These are phyloP conservation scores for Brachionus rotundiformis DNA, from an alignment of 1,140 invertebrate species.

Conservation along the genomic window DNA sequence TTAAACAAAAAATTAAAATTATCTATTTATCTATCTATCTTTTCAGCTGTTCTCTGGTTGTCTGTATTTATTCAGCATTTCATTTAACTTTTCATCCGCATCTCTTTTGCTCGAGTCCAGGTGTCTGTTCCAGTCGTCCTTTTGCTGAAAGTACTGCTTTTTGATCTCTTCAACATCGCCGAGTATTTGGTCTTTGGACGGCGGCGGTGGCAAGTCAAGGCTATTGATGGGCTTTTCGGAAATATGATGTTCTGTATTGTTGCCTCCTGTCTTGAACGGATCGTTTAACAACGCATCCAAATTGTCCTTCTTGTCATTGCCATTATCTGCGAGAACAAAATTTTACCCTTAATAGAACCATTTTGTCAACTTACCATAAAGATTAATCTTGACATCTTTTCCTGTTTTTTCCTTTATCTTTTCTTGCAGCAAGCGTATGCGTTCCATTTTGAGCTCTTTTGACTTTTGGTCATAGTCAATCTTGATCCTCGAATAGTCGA, in stretches of 20 bases:
- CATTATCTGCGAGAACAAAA: background rate
- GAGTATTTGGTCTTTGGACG: constrained; percentile 49
- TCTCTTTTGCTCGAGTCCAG: constrained; percentile 45
- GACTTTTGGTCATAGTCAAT: constrained; percentile 49
- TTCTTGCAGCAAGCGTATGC: constrained; percentile 31
- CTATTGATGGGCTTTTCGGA: constrained; percentile 29
- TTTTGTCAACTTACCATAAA: constrained; percentile 47
- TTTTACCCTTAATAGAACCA: too few species aligned
- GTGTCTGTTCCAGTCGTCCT: constrained; percentile 39
- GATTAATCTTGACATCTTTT: constrained; percentile 27
- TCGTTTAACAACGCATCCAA: constrained; percentile 7
- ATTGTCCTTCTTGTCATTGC: constrained; percentile 28
- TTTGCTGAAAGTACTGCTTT: constrained; percentile 48
- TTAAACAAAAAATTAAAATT: constrained; percentile 1
- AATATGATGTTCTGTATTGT: background rate
- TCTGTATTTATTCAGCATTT: constrained; percentile 39
- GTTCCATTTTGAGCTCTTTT: constrained; percentile 37
- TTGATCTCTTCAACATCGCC: constrained; percentile 51
- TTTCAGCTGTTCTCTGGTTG: background rate
- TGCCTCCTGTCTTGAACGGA: constrained; percentile 32
- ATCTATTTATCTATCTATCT: too few species aligned
- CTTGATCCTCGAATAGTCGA: constrained; percentile 36
- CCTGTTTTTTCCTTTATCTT: constrained; percentile 51
- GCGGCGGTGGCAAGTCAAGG: constrained; percentile 46
- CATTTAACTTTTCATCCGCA: constrained; percentile 47